Evolutionary conservation across 1,140 invertebrate species (phyloP), one percentile per base, ranked within the genome.

Genomic region (Trichonephila inaurata): DNA sequence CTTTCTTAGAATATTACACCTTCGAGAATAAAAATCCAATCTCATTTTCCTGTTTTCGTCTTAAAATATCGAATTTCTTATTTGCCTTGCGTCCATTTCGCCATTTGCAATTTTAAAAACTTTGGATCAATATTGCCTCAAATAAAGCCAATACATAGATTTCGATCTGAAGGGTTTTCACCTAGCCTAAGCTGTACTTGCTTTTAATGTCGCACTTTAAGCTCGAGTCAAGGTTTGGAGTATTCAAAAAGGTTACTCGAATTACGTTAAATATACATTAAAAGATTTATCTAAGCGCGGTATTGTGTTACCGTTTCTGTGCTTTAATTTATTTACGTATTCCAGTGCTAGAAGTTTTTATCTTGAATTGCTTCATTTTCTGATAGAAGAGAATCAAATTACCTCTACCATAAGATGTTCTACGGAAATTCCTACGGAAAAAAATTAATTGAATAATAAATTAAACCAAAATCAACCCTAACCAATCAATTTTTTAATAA

Each of bases 231-330:
- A 77, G 72, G 28, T 77, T 77, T 77, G 16, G 14, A 72, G 69
- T 14, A 8, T 33, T 72, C 24, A 18, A 5, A 77, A 24, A 33
- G 18, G 24, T 77, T 16, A 6, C 72, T 77, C 72, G 24, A 19
- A 77, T 77, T 40, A 18, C 72, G 18, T 18, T 77, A 77, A 77
- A 77, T 77, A 77, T 33, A 77, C 72, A 77, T 77, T 77, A 77
- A 33, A 40, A 28, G 72, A 77, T 77, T 77, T 77, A 77, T 24
- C 10, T 51, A 51, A 51, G 51, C 7, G 7, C 0, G 51, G 10
- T 51, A 51, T 51, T 12, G 51, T 51, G 51, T 51, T 12, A 51
- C 51, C 51, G 72, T 77, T 28, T 40, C 72, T 18, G 72, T 14
- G 4, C 28, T 77, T 77, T 77, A 18, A 77, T 77, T 77, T 77